Evolutionary conservation across 2,888 invertebrate species (phyloP).

Genomic region (Hoplodrina ambigua): DNA sequence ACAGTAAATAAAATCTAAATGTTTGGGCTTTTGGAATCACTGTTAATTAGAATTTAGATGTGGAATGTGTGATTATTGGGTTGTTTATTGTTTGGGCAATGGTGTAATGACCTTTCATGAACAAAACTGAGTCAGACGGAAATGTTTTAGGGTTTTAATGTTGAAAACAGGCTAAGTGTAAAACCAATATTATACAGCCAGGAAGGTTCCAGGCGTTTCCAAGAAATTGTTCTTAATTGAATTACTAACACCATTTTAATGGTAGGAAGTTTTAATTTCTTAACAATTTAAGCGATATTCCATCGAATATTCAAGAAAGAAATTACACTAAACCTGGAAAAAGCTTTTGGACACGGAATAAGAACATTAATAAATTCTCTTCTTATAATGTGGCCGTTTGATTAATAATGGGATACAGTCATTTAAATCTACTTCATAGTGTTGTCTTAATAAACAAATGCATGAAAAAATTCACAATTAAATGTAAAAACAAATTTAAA

Average conservation of each 20-base stretch:
- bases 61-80: conserved; percentile 39
- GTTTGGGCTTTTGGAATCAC: conserved; percentile 51
- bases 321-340: not conserved
- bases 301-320: not conserved
- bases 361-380: not conserved
- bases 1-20: conserved; percentile 67
- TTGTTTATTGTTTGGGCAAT: conserved; percentile 7
- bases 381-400: not conserved
- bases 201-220: not conserved
- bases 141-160: not conserved
- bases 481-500: not conserved
- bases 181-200: conserved; percentile 5
- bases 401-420: too few relatives aligned
- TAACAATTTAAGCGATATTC: not conserved
- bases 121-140: not conserved
- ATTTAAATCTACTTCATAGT: not conserved
- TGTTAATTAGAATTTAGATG: conserved; percentile 47
- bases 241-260: not conserved
- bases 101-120: not conserved
- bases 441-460: not conserved
- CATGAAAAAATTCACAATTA: not conserved
- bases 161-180: not conserved
- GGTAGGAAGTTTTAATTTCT: not conserved
- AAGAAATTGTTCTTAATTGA: not conserved
- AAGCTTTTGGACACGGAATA: not conserved